phyloP scores from a whole-genome alignment of 2,888 invertebrate species.

The Pristionchus mayeri region DNA sequence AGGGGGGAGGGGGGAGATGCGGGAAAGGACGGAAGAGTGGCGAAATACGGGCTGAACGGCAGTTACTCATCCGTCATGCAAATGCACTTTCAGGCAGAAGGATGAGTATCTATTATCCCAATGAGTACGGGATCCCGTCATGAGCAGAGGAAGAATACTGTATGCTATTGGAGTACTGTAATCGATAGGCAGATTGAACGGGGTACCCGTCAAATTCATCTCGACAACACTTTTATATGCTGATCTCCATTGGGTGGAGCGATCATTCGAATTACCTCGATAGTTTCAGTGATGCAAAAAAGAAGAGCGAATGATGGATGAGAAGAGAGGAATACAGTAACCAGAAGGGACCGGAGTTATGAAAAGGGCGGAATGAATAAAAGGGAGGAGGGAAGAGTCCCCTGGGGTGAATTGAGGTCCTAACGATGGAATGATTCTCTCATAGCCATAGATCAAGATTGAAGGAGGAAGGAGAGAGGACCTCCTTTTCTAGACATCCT shows the following conservation, averaged over 20 bases:
- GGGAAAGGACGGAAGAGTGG: neutral
- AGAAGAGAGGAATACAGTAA: neutral
- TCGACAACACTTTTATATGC: constrained; percentile 7
- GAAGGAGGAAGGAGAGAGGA: neutral
- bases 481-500: neutral
- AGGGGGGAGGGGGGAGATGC: constrained; percentile 43
- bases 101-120: no score
- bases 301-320: neutral
- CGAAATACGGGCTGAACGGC: neutral
- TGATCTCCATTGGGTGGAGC: neutral
- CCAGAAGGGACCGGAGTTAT: neutral
- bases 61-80: neutral
- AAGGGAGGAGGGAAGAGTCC: neutral
- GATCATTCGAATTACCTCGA: constrained; percentile 17
- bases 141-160: neutral
- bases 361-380: constrained; percentile 2
- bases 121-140: no score
- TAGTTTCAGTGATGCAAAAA: neutral
- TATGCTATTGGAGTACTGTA: neutral
- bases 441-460: constrained; percentile 20
- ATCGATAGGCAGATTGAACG: neutral
- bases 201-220: neutral
- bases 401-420: neutral
- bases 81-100: no score
- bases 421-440: constrained; percentile 16